Base-by-base conservation (phyloP, 2,797 vertebrate genomes). In the Helarctos malayanus region DNA sequence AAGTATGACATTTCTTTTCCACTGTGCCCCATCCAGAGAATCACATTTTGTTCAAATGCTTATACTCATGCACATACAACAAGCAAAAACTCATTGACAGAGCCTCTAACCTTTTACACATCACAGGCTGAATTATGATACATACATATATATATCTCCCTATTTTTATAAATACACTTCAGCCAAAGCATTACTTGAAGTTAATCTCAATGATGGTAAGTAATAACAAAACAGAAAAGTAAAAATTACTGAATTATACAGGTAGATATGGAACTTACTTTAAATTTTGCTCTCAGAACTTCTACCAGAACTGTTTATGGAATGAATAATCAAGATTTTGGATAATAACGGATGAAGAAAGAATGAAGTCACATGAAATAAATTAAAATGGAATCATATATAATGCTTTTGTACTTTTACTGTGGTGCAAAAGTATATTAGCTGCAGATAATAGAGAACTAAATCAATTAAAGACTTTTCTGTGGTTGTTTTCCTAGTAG, bases 251-350 rank as follows among this genome's bases (percentile, higher is more conserved):
- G 27, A 93, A 49, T 80, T 83, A 79, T 35, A 69, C 21, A 57
- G 32, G 0, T 78, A 78, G 73, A 68, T 0, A 89, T 47, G 45
- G 49, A 92, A 78, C 13, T 83, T 15, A 80, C 19, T 96, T 68
- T 61, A 83, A 92, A 83, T 88, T 92, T 82, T 81, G 11, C 6
- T 86, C 59, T 92, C 38, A 35, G n/a, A 89, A 86, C 9, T 81
- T 79, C 41, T 49, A 52, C 11, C 49, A 91, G 25, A 81, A 83
- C 1, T 7, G 9, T n/a, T 82, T 91, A 89, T 88, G 47, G 8
- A 35, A 86, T 23, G 19, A 92, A 82, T 65, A 56, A 65, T 45
- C 19, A 85, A 38, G 80, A 87, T 65, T 78, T 75, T 82, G 73
- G 45, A 32, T 75, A 75, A 75, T 32, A 75, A 92, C 18, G 4